phyloP scores from a whole-genome alignment of 2,797 vertebrate species.

The Notamacropus eugenii region DNA sequence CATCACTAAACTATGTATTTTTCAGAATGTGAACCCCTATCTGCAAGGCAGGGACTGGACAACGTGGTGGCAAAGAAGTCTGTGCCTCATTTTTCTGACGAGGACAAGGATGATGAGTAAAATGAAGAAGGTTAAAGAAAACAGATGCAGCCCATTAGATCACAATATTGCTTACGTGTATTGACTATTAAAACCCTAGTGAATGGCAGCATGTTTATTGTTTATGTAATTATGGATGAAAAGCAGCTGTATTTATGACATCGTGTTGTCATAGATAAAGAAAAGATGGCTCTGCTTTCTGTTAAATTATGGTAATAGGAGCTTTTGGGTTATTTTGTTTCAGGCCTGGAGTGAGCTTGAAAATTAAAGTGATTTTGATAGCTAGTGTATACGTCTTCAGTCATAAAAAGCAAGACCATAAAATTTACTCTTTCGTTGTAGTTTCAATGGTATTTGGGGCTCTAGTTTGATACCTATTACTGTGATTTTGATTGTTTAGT shows the following conservation, averaged over 20 bases:
- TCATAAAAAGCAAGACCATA: constrained; percentile 76
- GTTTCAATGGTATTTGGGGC: constrained; percentile 45
- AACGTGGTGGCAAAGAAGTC: no score
- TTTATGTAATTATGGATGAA: no score
- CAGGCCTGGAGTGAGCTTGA: constrained; percentile 76
- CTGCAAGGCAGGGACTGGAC: no score
- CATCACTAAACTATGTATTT: constrained; percentile 24
- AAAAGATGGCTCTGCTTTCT: constrained; percentile 82
- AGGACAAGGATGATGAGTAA: no score
- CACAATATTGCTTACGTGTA: no score
- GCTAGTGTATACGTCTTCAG: constrained; percentile 74
- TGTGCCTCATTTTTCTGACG: no score
- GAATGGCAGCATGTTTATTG: no score
- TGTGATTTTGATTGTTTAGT: no score
- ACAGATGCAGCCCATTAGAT: no score
- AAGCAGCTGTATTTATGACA: constrained; percentile 75
- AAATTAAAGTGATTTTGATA: constrained; percentile 82
- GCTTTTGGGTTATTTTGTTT: constrained; percentile 79
- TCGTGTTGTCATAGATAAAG: constrained; percentile 78
- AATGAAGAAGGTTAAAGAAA: no score
- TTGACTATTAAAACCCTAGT: no score
- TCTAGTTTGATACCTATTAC: no score
- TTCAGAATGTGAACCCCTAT: constrained; percentile 96
- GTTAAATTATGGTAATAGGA: constrained; percentile 81
- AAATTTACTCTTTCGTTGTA: constrained; percentile 71